A percentile compares a stretch with the other conserved stretches of the same genome.
Evolutionary conservation across 2,113 vertebrate species (phyloP).

Genomic region (Urocynchramus pylzowi): DNA sequence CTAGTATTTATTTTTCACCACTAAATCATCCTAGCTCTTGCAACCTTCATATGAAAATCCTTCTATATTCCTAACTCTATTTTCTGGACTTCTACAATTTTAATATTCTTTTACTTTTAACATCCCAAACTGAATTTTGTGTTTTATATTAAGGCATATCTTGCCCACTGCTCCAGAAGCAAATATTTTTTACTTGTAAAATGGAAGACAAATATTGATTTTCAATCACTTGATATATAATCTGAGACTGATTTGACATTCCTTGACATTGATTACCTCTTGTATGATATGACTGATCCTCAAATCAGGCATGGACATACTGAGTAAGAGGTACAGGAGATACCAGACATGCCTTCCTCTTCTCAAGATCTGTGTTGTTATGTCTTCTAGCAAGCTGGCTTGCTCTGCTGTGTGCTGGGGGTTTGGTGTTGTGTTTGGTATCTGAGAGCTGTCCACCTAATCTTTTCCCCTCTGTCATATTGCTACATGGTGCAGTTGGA

Average conservation of each 20-base stretch:
- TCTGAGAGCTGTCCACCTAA: background rate
- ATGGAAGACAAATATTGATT: background rate
- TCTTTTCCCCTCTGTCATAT: background rate
- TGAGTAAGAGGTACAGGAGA: background rate
- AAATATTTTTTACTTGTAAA: background rate
- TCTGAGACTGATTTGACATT: background rate
- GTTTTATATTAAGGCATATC: background rate
- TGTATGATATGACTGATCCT: background rate
- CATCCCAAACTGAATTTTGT: background rate
- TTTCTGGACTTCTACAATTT: background rate
- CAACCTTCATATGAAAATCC: background rate
- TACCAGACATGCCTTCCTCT: background rate
- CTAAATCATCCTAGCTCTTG: background rate
- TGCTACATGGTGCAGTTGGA: background rate
- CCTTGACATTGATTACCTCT: background rate
- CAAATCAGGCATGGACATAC: background rate
- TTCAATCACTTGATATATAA: background rate
- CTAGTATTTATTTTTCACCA: background rate
- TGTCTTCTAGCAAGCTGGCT: background rate
- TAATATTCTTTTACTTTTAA: background rate
- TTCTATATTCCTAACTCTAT: background rate
- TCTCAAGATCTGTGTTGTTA: background rate
- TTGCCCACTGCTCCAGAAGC: background rate
- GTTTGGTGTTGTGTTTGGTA: accelerated
- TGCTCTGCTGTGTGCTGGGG: background rate